Percentiles rank a stretch among this genome's conserved stretches.
Conservation (phyloP, 2,888 invertebrate species). For the Labia minor region DNA sequence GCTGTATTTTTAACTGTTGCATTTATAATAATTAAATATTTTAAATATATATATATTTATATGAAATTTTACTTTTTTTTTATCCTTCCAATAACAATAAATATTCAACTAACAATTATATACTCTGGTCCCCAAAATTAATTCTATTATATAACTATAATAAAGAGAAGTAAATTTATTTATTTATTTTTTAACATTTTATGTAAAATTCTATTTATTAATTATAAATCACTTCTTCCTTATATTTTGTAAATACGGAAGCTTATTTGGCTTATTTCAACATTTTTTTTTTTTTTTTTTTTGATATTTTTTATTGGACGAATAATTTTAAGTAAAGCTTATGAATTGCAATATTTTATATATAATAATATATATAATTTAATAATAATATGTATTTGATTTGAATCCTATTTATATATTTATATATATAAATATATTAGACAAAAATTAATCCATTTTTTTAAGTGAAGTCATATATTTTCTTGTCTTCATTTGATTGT, state of each 20-base stretch:
- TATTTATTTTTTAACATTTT: neutral
- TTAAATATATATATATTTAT: neutral
- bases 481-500: neutral
- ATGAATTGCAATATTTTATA: neutral
- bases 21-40: no score
- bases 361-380: no score
- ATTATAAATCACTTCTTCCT: no score
- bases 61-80: neutral
- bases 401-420: no score
- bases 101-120: neutral
- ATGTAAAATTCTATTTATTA: neutral
- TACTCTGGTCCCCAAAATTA: constrained; percentile 13
- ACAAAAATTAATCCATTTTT: neutral
- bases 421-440: no score
- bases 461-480: neutral
- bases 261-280: neutral
- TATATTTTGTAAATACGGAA: neutral
- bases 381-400: no score
- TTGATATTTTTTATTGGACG: neutral
- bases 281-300: no score
- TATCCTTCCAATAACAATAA: neutral
- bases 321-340: constrained; percentile 1
- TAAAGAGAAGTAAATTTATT: neutral
- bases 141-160: neutral
- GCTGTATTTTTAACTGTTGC: no score